Evolutionary conservation across 1,140 invertebrate species (phyloP).

Genomic region (Lerema accius): DNA sequence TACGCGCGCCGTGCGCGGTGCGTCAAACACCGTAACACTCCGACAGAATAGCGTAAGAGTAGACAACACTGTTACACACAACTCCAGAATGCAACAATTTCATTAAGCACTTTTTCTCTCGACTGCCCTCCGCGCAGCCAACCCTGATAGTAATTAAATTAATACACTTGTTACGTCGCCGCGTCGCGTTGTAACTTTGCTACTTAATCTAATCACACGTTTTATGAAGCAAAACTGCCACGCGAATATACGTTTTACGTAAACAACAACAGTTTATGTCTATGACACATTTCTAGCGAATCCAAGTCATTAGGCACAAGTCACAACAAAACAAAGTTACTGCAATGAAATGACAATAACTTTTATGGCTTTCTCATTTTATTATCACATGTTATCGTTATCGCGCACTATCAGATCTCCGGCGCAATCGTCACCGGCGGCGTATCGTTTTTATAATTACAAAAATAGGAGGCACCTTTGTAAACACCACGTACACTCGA

Average conservation of each 20-base stretch:
- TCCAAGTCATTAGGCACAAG: no score
- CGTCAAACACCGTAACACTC: neutral
- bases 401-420: neutral
- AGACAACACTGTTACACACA: neutral
- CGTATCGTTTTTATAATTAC: neutral
- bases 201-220: neutral
- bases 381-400: neutral
- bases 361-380: neutral
- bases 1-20: neutral
- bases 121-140: no score
- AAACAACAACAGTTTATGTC: neutral
- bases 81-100: neutral
- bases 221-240: neutral
- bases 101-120: neutral
- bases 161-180: neutral
- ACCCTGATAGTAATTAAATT: constrained; percentile 5
- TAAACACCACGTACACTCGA: neutral
- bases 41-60: constrained; percentile 1
- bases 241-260: neutral
- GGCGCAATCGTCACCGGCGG: neutral
- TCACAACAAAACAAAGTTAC: neutral
- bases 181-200: no score
- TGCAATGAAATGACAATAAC: neutral
- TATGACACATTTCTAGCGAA: no score
- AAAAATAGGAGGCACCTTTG: neutral